Evolutionary conservation across 92 coral and sea anemone species (phyloP).

Genomic region (Parazoanthus atlanticus): DNA sequence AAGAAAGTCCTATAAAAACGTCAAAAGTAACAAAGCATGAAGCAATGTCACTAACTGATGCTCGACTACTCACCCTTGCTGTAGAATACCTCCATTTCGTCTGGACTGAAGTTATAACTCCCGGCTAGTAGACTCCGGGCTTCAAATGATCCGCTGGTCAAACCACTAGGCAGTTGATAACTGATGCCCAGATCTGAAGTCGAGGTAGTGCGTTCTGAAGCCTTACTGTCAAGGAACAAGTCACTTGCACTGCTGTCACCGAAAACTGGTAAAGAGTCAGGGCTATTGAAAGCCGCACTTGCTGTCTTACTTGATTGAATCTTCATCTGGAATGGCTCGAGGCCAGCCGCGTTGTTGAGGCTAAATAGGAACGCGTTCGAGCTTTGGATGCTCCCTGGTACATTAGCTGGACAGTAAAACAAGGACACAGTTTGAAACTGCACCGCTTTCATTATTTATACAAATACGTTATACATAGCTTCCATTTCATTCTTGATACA

Average conservation of each 20-base stretch:
- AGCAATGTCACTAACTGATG: background rate
- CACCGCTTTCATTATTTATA: background rate
- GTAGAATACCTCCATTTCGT: conserved; percentile 38
- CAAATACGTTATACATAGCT: background rate
- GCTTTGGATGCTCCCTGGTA: background rate
- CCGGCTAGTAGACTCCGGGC: conserved; percentile 44
- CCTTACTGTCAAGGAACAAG: conserved; percentile 10
- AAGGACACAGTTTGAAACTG: background rate
- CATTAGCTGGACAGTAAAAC: background rate
- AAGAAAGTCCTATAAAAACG: too few relatives aligned
- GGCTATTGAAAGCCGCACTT: conserved; percentile 10
- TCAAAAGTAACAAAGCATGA: too few relatives aligned
- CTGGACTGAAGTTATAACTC: conserved; percentile 23
- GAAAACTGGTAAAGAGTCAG: conserved; percentile 17
- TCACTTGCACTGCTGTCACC: conserved; percentile 1
- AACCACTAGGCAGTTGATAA: conserved; percentile 13
- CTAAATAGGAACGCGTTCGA: conserved; percentile 33
- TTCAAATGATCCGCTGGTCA: background rate
- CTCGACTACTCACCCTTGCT: background rate
- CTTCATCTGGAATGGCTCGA: conserved; percentile 27
- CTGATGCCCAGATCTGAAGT: conserved; percentile 1
- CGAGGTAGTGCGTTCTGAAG: background rate
- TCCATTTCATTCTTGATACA: too few relatives aligned
- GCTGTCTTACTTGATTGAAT: background rate
- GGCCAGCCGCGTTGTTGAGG: conserved; percentile 18